Evolutionary conservation across 1,140 invertebrate genomes (phyloP), one percentile per base, ranked within the genome.

Genomic region (Spodoptera frugiperda): DNA sequence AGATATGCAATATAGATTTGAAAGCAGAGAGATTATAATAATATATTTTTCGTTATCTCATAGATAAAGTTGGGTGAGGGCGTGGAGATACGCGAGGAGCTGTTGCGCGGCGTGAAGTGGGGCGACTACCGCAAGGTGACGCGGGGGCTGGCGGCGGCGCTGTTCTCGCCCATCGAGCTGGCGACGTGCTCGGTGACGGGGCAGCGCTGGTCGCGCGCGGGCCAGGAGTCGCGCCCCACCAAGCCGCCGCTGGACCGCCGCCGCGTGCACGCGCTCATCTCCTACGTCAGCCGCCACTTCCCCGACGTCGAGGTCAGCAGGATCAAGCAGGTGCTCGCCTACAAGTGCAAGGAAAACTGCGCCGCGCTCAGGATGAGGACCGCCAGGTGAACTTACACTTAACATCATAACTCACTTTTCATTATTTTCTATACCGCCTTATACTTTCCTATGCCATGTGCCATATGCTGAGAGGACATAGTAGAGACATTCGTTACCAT

Each of bases 321-420:
- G 85, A 96, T 96, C 84, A 96, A 96, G 89, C 96, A 97, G 91
- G 96, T 97, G 76, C 93, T 97, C 78, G 96, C 96, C 19, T 97
- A 96, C 91, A 97, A 97, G 87, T 97, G 96, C 93, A 96, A 97
- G 92, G 96, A 96, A 89, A 96, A 96, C 89, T 96, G 96, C 77
- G 96, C 96, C 17, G 96, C 96, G 76, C 95, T 96, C 49, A 95
- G 96, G 87, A 96, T 96, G 96, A 95, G 96, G 86, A 96, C 96
- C 59, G 96, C 96, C 85, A 95, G 96, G 94, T 96, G 95, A 89
- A 75, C 72, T 75, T 65, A 61, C 54, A 44, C 33, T 63, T 59
- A 9, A 61, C 30, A 8, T 0, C 30, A 33, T 14, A n/a, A 15
- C 8, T 39, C 57, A 17, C 2, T 3, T 9, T 39, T 39, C 33